phyloP scores from a whole-genome alignment of 2,113 vertebrate genomes.

The Falco punctatus region DNA sequence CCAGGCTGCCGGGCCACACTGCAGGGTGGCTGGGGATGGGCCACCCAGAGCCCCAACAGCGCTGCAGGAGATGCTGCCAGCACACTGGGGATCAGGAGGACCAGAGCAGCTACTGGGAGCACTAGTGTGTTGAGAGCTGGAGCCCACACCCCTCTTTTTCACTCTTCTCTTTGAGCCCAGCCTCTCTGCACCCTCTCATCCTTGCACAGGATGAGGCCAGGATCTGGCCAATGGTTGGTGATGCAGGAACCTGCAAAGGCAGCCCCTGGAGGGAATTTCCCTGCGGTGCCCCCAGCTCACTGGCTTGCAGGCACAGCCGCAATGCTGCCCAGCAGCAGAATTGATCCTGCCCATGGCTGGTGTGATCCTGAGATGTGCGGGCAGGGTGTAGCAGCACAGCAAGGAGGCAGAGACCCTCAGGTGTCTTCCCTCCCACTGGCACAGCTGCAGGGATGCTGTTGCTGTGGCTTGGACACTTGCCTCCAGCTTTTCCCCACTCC shows the following conservation, averaged over 20 bases:
- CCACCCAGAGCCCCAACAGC: not conserved
- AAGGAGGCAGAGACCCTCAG: not conserved
- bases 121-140: rapidly evolving
- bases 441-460: not conserved
- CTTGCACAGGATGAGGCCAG: not conserved
- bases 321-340: not conserved
- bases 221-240: rapidly evolving
- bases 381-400: not conserved
- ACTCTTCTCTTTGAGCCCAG: not conserved
- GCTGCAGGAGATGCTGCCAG: not conserved
- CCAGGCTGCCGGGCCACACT: rapidly evolving
- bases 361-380: not conserved
- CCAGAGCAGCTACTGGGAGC: not conserved
- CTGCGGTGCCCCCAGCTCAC: not conserved
- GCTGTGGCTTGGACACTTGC: not conserved
- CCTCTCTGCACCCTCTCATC: not conserved
- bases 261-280: not conserved
- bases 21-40: not conserved
- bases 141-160: not conserved
- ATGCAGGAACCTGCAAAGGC: not conserved
- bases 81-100: rapidly evolving
- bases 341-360: not conserved
- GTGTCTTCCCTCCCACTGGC: not conserved
- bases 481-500: not conserved
- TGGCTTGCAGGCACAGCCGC: not conserved